A percentile compares a stretch with the other conserved stretches of the same genome.
Evolutionary conservation across 1,140 invertebrate genomes (phyloP).

Genomic region (Cotesia glomerata): DNA sequence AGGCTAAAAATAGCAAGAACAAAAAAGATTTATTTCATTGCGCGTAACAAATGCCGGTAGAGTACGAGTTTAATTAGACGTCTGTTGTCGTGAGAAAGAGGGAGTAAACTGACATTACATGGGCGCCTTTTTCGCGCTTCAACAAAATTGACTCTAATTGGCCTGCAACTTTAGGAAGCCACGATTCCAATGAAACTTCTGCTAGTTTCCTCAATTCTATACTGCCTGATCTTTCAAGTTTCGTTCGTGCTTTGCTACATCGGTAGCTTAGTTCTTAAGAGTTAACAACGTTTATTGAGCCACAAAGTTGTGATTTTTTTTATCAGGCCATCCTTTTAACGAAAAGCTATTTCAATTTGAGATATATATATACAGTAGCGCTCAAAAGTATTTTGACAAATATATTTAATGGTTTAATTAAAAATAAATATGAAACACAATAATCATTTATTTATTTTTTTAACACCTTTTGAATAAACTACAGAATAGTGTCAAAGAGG

Average conservation of each 20-base stretch:
- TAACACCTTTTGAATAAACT: no score
- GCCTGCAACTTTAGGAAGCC: neutral
- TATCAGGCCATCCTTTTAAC: no score
- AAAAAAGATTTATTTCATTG: neutral
- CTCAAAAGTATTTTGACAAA: no score
- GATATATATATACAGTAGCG: no score
- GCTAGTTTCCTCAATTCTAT: neutral
- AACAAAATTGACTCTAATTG: slow-evolving; percentile 9
- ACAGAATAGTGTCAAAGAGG: no score
- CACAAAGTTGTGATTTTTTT: no score
- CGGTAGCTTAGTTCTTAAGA: neutral
- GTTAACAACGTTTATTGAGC: no score
- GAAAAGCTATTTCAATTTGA: no score
- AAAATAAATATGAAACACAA: no score
- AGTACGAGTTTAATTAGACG: slow-evolving; percentile 9
- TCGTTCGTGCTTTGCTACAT: neutral
- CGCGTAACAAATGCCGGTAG: neutral
- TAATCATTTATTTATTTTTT: no score
- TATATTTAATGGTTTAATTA: no score
- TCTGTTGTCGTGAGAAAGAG: slow-evolving; percentile 2
- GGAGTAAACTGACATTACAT: neutral
- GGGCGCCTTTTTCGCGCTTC: neutral
- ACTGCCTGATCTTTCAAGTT: neutral
- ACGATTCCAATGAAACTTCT: neutral
- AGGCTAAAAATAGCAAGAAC: no score